phyloP scores from a whole-genome alignment of 2,797 vertebrate species.

The Tinamus major region DNA sequence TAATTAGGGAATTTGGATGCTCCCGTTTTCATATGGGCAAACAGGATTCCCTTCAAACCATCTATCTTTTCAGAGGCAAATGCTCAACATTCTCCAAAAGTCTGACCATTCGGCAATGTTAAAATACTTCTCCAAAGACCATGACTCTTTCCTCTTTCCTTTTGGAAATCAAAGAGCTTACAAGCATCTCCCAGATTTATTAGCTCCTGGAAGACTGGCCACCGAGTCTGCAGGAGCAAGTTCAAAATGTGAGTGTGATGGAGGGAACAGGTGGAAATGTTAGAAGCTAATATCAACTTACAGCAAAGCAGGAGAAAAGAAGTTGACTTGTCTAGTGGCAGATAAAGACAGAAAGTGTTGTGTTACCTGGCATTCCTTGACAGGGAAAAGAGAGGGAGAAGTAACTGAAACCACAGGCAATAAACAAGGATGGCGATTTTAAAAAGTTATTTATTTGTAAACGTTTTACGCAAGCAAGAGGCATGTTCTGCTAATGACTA shows the following conservation, averaged over 20 bases:
- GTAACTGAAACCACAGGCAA: neutral
- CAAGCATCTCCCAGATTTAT: neutral
- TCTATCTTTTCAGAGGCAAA: neutral
- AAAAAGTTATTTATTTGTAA: slow-evolving; percentile 58
- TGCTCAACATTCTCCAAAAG: neutral
- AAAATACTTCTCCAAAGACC: neutral
- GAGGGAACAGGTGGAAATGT: neutral
- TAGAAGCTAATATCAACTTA: neutral
- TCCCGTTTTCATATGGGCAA: neutral
- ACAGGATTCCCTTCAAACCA: neutral
- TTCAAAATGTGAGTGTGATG: neutral
- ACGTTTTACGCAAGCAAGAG: neutral
- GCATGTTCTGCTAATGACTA: neutral
- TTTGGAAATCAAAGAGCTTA: neutral
- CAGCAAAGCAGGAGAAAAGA: neutral
- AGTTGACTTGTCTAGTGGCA: neutral
- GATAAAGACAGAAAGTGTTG: neutral
- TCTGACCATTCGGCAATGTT: neutral
- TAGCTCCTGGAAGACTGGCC: rapidly evolving
- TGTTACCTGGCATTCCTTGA: slow-evolving; percentile 14
- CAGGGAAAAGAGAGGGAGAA: neutral
- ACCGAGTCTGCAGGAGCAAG: neutral
- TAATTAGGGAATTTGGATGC: neutral
- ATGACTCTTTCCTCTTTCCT: neutral
- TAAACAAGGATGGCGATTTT: neutral